Base-by-base conservation (phyloP, 2,797 vertebrate species). In the Rhinatrema bivittatum region DNA sequence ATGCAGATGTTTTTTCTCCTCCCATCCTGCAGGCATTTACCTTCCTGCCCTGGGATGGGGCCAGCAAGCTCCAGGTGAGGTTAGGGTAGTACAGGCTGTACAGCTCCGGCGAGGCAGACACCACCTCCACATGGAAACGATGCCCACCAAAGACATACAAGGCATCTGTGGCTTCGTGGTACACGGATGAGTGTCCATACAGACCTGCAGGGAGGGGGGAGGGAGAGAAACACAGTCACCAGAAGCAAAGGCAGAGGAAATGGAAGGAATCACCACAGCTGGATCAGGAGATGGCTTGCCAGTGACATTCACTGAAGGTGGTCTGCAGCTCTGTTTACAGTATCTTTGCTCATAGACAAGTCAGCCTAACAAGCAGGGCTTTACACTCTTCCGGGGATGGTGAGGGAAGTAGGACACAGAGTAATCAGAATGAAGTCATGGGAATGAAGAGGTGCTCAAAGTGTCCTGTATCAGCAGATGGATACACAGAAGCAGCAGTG, bases 71-170 rank as follows among this genome's bases (percentile, higher is more conserved):
- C 93, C 93, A 96, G 47, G 90, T 94, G 6, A 87, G 84, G 70
- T 88, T 91, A 15, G 92, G 90, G 54, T 91, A 93, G 60, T 90
- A 89, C 36, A 96, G 66, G 46, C 88, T 90, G 59, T 95, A 94
- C 12, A 96, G 89, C 37, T 94, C 91, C 0, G 86, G 80, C n/a
- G 91, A 96, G 0, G 91, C 82, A 27, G 88, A 86, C 3, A 94
- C 91, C 6, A 87, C 76, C 53, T 94, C 91, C 22, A 94, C 89
- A 0, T 93, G 89, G 51, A 94, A 94, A 24, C 93, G 89, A 42
- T 91, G 91, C 17, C 93, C 93, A 12, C 93, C 93, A 38, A 95
- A 95, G 12, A 95, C 87, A 2, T 91, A 96, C 32, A 96, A 53
- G 4, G 93, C 87, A 46, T 95, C 91, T 0, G 92, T 93, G 52